Percentiles rank a stretch among this genome's conserved stretches.
phyloP scores from a whole-genome alignment of 2,113 vertebrate genomes.

The Atherinomorus stipes region DNA sequence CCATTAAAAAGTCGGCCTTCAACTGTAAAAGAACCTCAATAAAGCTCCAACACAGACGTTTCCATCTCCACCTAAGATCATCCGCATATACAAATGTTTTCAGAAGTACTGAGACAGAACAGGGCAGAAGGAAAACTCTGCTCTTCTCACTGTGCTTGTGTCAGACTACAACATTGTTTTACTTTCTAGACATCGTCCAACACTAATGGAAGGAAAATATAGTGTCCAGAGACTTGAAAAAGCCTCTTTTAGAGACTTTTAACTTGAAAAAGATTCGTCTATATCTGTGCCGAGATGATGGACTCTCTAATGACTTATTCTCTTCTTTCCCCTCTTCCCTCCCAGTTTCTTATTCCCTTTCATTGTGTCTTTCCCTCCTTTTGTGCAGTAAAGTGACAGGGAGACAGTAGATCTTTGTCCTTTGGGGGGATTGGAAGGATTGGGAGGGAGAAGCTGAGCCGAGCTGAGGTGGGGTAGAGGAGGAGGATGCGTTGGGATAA shows the following conservation, averaged over 20 bases:
- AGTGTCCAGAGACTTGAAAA: too few species aligned
- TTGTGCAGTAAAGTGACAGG: constrained; percentile 57
- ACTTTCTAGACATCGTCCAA: not conserved
- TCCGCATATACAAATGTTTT: constrained; percentile 8
- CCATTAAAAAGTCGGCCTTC: constrained; percentile 50
- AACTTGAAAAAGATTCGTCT: constrained; percentile 6
- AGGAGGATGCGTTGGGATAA: constrained; percentile 49
- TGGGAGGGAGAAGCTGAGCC: constrained; percentile 39
- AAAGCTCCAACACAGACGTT: constrained; percentile 33
- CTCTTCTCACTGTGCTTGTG: not conserved
- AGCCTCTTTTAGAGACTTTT: not conserved
- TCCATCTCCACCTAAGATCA: constrained; percentile 29
- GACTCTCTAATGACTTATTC: constrained; percentile 18
- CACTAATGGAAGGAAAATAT: not conserved
- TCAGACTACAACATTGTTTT: too few species aligned
- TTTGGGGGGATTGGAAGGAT: constrained; percentile 32
- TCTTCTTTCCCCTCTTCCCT: constrained; percentile 21
- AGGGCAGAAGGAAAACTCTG: not conserved
- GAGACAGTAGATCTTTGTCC: constrained; percentile 77
- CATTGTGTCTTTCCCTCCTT: constrained; percentile 54
- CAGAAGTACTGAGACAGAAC: not conserved
- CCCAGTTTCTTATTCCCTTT: constrained; percentile 30
- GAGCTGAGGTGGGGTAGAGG: constrained; percentile 40
- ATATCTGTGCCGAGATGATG: constrained; percentile 21
- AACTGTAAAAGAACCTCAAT: constrained; percentile 53